Evolutionary conservation across 64 coral and sea anemone species (phyloP).

Genomic region (Montipora cactus): DNA sequence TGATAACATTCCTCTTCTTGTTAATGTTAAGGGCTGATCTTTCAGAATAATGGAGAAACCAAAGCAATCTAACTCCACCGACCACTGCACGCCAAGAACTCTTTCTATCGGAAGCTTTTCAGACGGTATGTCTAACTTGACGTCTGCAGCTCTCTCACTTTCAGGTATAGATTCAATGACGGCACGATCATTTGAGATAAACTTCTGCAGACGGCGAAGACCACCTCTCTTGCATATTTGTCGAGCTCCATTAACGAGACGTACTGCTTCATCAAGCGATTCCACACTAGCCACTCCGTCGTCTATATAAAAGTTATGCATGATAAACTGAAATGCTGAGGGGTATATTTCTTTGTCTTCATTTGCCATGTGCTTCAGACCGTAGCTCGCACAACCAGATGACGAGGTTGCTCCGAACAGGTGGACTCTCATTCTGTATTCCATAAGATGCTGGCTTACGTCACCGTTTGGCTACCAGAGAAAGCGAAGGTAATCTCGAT

Average conservation of each 20-base stretch:
- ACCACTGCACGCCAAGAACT: conserved; percentile 20
- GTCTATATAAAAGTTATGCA: neutral
- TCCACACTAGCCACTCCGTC: neutral
- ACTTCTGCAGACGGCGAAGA: too few species aligned
- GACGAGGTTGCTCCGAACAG: too few species aligned
- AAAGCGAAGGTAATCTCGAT: too few species aligned
- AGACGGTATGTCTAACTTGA: neutral
- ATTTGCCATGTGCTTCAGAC: too few species aligned
- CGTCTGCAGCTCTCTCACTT: neutral
- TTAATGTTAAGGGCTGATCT: neutral
- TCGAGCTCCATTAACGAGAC: neutral
- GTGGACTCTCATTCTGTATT: too few species aligned
- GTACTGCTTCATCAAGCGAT: neutral
- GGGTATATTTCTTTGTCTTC: neutral
- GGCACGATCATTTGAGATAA: too few species aligned
- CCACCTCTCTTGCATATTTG: too few species aligned
- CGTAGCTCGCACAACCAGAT: too few species aligned
- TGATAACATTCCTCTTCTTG: neutral
- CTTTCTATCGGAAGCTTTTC: neutral
- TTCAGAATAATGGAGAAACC: neutral
- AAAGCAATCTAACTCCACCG: neutral
- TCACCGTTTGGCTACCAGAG: too few species aligned
- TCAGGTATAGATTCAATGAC: too few species aligned
- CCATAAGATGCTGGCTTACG: too few species aligned
- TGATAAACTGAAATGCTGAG: neutral